phyloP scores from a whole-genome alignment of 2,113 vertebrate genomes.

The Turnix velox region DNA sequence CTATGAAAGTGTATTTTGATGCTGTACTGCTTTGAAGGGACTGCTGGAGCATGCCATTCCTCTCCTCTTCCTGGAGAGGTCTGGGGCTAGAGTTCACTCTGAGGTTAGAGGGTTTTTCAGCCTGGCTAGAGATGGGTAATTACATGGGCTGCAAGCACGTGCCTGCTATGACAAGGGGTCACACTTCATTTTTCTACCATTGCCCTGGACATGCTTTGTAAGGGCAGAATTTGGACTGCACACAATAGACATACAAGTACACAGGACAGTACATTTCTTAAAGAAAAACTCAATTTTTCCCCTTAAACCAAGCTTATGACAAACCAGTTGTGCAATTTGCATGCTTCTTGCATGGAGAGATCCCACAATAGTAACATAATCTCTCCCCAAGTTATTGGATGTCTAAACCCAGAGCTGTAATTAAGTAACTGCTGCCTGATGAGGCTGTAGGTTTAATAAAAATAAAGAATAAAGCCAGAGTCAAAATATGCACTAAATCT shows the following conservation, averaged over 20 bases:
- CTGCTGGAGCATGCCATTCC: background rate
- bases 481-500: background rate
- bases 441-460: background rate
- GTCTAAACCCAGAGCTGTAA: background rate
- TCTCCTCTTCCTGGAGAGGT: background rate
- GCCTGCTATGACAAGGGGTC: background rate
- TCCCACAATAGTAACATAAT: background rate
- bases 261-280: fast-evolving
- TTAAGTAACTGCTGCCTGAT: background rate
- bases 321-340: background rate
- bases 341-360: background rate
- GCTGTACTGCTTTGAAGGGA: background rate
- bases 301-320: background rate
- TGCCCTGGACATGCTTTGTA: background rate
- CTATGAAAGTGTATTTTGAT: background rate
- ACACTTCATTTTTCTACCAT: background rate
- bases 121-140: background rate
- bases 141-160: background rate
- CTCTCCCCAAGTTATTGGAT: background rate
- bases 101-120: background rate
- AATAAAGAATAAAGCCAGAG: background rate
- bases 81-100: background rate
- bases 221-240: background rate
- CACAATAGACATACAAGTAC: background rate
- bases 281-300: too few species aligned